Evolutionary conservation across 23 tunicate genomes (phyloP), one percentile per base, ranked within the genome.

Genomic region (Trididemnum nubilum): DNA sequence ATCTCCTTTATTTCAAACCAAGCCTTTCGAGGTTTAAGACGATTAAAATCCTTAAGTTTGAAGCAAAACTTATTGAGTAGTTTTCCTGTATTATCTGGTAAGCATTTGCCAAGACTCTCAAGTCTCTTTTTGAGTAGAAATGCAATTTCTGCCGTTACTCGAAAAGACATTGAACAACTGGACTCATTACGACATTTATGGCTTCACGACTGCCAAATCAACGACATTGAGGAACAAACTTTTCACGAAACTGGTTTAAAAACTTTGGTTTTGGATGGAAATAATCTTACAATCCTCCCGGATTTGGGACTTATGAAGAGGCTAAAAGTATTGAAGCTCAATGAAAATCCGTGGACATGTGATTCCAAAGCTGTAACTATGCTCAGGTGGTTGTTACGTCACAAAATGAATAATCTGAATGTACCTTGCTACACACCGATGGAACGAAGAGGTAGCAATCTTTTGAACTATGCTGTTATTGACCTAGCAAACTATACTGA

Each of bases 281-380:
- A 61, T 24, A 5, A n/a, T 61, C 22, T 61, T 4, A 61, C 26
- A 4, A 23, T 23, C n/a, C 67, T 61, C n/a, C 67, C 67, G n/a
- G 67, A 61, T 24, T 26, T 61, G 18, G 67, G 67, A 61, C 5
- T 12, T 12, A 61, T 61, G 67, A 61, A 22, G 26, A 26, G n/a
- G 26, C 29, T 61, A n/a, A 24, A 61, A 61, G 29, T 24, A 22
- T n/a, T 61, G 26, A 21, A 21, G 26, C n/a, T 61, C 5, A 23
- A 61, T 24, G 67, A 5, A 22, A 61, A 61, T 61, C 67, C 67
- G 3, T 61, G 67, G 67, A n/a, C 26, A 22, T 61, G 67, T 61
- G 67, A 61, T n/a, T 22, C 18, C 4, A 61, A n/a, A 21, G 26
- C 67, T 4, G 29, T 61, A 4, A 3, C 67, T 12, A 61, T 61